Evolutionary conservation across 2,888 invertebrate species (phyloP).

Genomic region (Matsumyia berberina): DNA sequence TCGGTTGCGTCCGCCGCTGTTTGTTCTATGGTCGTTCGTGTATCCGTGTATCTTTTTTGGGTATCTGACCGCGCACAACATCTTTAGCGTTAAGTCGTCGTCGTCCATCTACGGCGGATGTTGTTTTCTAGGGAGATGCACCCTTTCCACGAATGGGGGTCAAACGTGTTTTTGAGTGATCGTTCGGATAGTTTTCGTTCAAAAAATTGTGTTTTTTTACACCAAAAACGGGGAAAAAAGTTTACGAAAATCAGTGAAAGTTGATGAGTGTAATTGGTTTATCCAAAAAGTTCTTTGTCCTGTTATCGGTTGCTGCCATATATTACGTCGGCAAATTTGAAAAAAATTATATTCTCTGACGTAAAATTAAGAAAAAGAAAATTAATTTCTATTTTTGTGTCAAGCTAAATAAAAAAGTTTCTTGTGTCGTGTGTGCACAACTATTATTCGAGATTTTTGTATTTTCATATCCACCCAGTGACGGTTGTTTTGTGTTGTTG

Average conservation of each 20-base stretch:
- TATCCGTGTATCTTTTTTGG: slow-evolving; percentile 28
- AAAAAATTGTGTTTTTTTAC: not conserved
- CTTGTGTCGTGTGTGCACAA: slow-evolving; percentile 57
- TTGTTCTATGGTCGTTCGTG: not conserved
- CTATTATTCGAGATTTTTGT: slow-evolving; percentile 46
- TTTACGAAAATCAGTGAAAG: not conserved
- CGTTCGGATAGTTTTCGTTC: not conserved
- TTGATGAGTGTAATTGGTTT: slow-evolving; percentile 21
- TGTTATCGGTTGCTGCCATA: slow-evolving; percentile 16
- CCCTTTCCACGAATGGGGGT: slow-evolving; percentile 39
- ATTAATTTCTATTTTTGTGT: slow-evolving; percentile 65
- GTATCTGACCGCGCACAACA: slow-evolving; percentile 68
- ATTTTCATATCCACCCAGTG: slow-evolving; percentile 35
- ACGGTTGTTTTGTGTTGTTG: slow-evolving; percentile 28
- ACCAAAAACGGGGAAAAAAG: not conserved
- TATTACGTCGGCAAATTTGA: slow-evolving; percentile 33
- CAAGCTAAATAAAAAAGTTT: slow-evolving; percentile 65
- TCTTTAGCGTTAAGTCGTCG: slow-evolving; percentile 42
- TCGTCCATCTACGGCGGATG: slow-evolving; percentile 10
- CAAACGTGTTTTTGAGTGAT: slow-evolving; percentile 47
- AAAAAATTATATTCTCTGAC: slow-evolving; percentile 27
- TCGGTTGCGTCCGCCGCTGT: slow-evolving; percentile 23
- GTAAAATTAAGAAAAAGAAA: slow-evolving; percentile 35
- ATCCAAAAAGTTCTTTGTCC: slow-evolving; percentile 36
- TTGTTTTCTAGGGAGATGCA: slow-evolving; percentile 10